Evolutionary conservation across 1,140 invertebrate species (phyloP).

Genomic region (Mycetomoellerius zeteki): DNA sequence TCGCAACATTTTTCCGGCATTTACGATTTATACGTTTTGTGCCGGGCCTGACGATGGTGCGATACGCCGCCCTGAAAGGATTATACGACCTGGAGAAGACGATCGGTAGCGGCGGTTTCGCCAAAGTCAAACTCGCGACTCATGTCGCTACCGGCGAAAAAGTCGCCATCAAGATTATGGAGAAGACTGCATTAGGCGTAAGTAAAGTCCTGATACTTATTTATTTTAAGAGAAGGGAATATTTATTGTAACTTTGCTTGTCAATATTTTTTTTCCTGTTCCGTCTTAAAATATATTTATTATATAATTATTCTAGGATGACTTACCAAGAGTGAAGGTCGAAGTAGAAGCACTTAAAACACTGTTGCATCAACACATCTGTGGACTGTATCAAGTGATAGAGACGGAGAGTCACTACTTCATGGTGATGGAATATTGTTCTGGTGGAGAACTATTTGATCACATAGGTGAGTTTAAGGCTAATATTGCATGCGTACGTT

Average conservation of each 20-base stretch:
- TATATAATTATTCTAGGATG: conserved; percentile 88
- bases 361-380: conserved; percentile 94
- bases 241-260: not conserved
- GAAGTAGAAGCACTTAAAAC: conserved; percentile 94
- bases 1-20: not conserved
- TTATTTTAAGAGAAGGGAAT: not conserved
- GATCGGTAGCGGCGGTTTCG: conserved; percentile 93
- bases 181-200: conserved; percentile 92
- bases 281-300: not conserved
- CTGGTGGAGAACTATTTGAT: conserved; percentile 94
- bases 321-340: conserved; percentile 92
- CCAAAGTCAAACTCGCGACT: conserved; percentile 93
- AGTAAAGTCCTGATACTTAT: conserved; percentile 74
- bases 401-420: conserved; percentile 92
- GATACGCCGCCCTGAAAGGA: conserved; percentile 88
- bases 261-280: not conserved
- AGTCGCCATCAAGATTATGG: conserved; percentile 96
- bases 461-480: conserved; percentile 90
- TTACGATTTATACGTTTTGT: not conserved
- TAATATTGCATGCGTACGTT: no score
- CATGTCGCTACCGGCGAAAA: conserved; percentile 93
- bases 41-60: conserved; percentile 82
- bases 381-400: conserved; percentile 94
- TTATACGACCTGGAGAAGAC: conserved; percentile 92
- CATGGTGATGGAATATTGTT: conserved; percentile 94